phyloP scores from a whole-genome alignment of 37 sponge, comb jelly and placozoan species.

The Halisarca cf. caerulea region DNA sequence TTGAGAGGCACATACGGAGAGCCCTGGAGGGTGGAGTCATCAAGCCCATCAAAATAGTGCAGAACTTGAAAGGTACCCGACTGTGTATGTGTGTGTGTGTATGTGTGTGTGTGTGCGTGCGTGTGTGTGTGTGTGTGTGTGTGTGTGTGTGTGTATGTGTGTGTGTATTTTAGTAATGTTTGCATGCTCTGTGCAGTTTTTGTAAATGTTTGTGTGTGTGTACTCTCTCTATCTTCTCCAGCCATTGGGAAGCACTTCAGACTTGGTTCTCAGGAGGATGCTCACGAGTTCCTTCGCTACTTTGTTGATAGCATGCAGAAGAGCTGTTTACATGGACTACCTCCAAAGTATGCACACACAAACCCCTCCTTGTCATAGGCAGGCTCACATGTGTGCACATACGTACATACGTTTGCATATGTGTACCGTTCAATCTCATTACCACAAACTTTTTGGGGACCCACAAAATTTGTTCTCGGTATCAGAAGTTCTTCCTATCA shows the following conservation, averaged over 20 bases:
- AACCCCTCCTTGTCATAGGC: not conserved
- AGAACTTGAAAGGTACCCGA: conserved; percentile 72
- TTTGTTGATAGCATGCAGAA: conserved; percentile 89
- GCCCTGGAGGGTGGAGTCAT: conserved; percentile 53
- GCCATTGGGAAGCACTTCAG: conserved; percentile 89
- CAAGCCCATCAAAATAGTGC: conserved; percentile 80
- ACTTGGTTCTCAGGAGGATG: conserved; percentile 95
- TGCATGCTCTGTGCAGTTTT: not conserved
- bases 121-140: not conserved
- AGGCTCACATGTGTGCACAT: not conserved
- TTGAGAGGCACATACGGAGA: conserved; percentile 59
- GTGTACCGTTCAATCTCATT: no score
- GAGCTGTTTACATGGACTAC: conserved; percentile 65
- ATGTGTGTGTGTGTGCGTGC: not conserved
- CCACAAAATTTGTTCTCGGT: no score
- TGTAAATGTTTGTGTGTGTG: not conserved
- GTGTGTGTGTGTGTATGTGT: not conserved
- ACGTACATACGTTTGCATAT: not conserved
- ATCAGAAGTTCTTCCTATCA: no score
- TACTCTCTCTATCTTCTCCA: conserved; percentile 7
- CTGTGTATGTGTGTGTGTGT: no score
- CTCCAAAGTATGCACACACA: conserved; percentile 49
- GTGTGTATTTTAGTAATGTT: not conserved
- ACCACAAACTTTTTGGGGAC: no score
- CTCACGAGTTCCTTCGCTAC: conserved; percentile 97